Percentiles rank a stretch among this genome's conserved stretches.
These are phyloP conservation scores for Polyploca ridens DNA, from an alignment of 2,888 invertebrate genomes.

Conservation along the genomic window DNA sequence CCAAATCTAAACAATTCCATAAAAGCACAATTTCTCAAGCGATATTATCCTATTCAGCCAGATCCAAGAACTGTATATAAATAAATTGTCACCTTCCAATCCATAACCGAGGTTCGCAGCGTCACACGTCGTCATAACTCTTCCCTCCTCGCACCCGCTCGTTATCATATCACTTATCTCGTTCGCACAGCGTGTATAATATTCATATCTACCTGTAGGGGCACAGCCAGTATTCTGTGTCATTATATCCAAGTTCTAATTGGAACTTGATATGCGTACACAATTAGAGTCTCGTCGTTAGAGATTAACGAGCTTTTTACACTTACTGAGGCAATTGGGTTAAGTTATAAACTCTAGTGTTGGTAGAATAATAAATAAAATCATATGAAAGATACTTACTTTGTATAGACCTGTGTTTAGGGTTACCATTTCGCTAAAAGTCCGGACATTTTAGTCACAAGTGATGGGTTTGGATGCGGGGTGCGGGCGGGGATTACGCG, in stretches of 20 bases:
- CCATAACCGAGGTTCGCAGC: not conserved
- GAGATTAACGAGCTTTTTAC: slow-evolving; percentile 76
- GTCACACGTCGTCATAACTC: not conserved
- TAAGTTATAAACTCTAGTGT: slow-evolving; percentile 28
- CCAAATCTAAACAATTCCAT: not conserved
- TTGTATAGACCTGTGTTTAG: no score
- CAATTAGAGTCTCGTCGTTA: slow-evolving; percentile 71
- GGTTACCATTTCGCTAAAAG: no score
- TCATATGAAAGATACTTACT: no score
- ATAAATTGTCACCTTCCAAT: slow-evolving; percentile 4
- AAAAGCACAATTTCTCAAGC: no score
- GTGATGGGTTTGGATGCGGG: no score
- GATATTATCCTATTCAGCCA: not conserved
- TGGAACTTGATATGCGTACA: slow-evolving; percentile 79
- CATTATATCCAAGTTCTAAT: slow-evolving; percentile 73
- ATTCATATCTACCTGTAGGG: slow-evolving; percentile 35
- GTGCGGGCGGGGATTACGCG: no score
- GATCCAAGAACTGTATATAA: not conserved
- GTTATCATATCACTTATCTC: not conserved
- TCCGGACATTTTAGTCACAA: no score
- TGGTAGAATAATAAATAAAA: not conserved
- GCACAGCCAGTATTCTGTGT: slow-evolving; percentile 53
- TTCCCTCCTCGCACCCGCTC: not conserved
- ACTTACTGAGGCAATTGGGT: slow-evolving; percentile 35
- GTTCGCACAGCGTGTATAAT: slow-evolving; percentile 7